phyloP scores from a whole-genome alignment of 2,797 vertebrate genomes.

The Rachycentron canadum region DNA sequence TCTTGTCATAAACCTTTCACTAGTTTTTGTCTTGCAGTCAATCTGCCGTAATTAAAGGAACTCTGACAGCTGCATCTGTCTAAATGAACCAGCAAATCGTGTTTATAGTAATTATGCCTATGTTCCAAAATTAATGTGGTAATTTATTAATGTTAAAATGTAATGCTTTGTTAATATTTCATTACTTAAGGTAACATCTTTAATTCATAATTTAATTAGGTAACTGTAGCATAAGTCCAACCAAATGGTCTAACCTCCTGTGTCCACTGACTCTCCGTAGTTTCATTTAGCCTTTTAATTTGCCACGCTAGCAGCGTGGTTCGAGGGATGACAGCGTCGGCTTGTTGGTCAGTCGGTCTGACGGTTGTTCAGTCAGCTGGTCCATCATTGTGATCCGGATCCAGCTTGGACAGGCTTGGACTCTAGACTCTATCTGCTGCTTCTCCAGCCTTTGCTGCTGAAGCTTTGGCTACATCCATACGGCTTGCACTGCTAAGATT shows the following conservation, averaged over 20 bases:
- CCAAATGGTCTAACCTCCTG: slow-evolving; percentile 18
- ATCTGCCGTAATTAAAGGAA: not conserved
- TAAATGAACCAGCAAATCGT: slow-evolving; percentile 4
- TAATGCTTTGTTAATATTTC: slow-evolving; percentile 46
- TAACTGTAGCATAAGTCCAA: slow-evolving; percentile 12
- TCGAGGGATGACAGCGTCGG: not conserved
- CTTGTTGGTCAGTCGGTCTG: not conserved
- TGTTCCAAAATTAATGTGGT: slow-evolving; percentile 29
- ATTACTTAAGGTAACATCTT: slow-evolving; percentile 42
- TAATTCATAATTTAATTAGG: slow-evolving; percentile 51
- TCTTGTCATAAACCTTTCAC: not conserved
- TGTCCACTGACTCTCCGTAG: not conserved
- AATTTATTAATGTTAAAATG: slow-evolving; percentile 55
- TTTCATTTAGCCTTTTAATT: slow-evolving; percentile 10
- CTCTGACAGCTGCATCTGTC: not conserved
- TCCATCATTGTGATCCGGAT: not conserved
- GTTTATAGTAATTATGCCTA: slow-evolving; percentile 34
- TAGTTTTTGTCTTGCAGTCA: not conserved
- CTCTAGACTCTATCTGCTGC: not conserved
- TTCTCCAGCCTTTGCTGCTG: not conserved
- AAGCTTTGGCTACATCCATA: not conserved
- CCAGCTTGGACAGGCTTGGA: not conserved
- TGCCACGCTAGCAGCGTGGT: not conserved
- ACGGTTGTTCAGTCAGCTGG: not conserved
- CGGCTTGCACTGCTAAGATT: not conserved